These are phyloP conservation scores for Xestia c-nigrum DNA, from an alignment of 2,888 invertebrate species.

Conservation along the genomic window DNA sequence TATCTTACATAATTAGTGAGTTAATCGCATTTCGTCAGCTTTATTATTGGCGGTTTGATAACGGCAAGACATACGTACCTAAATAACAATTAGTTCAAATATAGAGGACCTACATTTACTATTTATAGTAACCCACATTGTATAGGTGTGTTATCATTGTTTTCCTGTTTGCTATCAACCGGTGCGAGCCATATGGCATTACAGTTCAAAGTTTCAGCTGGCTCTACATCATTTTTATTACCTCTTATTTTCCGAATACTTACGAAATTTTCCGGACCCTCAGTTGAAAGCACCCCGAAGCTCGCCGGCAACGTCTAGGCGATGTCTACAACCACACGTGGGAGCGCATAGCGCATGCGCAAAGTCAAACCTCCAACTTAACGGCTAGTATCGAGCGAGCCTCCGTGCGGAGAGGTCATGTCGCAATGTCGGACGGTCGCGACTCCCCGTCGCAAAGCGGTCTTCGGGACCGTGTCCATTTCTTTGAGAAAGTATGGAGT, in stretches of 20 bases:
- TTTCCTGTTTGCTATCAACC: constrained; percentile 44
- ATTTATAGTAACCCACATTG: constrained; percentile 37
- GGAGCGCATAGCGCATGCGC: constrained; percentile 79
- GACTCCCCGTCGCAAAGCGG: constrained; percentile 89
- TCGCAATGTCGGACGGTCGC: constrained; percentile 89
- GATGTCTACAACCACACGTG: constrained; percentile 83
- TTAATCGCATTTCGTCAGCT: constrained; percentile 61
- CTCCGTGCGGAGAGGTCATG: constrained; percentile 87
- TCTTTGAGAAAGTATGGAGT: constrained; percentile 95
- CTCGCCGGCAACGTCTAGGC: constrained; percentile 76
- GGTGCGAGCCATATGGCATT: not conserved
- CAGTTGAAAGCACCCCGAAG: constrained; percentile 65
- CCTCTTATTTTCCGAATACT: constrained; percentile 27
- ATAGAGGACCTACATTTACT: constrained; percentile 29
- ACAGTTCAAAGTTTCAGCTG: constrained; percentile 2
- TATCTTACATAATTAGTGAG: constrained; percentile 56
- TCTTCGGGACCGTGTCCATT: constrained; percentile 93
- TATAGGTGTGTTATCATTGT: constrained; percentile 5
- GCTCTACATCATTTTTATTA: not conserved
- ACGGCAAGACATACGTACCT: constrained; percentile 37
- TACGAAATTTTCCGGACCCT: constrained; percentile 40
- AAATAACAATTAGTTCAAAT: constrained; percentile 20
- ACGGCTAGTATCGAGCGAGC: constrained; percentile 88
- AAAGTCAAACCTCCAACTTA: constrained; percentile 72
- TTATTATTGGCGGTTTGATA: constrained; percentile 66